Evolutionary conservation across 2,888 invertebrate species (phyloP).

Genomic region (Noctua comes): DNA sequence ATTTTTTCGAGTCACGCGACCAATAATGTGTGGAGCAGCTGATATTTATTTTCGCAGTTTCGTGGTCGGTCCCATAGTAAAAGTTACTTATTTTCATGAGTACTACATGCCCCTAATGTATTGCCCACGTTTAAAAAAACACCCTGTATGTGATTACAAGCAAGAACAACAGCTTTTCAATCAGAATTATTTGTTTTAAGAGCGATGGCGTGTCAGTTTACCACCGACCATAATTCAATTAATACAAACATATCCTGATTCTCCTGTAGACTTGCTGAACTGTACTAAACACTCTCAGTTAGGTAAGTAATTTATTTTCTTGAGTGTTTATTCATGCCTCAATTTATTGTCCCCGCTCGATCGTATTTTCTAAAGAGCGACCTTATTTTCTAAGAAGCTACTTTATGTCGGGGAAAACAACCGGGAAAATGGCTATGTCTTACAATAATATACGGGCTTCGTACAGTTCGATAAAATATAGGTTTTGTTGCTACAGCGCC

Average conservation of each 20-base stretch:
- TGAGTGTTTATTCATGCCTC: conserved; percentile 80
- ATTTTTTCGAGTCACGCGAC: no score
- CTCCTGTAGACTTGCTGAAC: conserved; percentile 19
- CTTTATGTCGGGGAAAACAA: conserved; percentile 75
- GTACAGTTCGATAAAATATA: conserved; percentile 67
- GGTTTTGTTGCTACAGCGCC: conserved; percentile 55
- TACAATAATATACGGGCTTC: conserved; percentile 73
- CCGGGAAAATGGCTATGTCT: conserved; percentile 72
- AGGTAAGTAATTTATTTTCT: conserved; percentile 76
- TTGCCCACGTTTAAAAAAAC: no score
- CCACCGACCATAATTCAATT: neutral
- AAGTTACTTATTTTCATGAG: no score
- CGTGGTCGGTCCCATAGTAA: no score
- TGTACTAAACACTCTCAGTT: conserved; percentile 53
- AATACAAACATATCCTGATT: neutral
- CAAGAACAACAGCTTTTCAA: neutral
- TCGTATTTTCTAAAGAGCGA: conserved; percentile 79
- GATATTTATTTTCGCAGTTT: no score
- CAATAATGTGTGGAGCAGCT: no score
- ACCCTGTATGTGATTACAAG: neutral
- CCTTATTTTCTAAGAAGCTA: conserved; percentile 78
- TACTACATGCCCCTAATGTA: no score
- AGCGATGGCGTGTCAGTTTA: neutral
- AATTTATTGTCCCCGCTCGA: conserved; percentile 80
- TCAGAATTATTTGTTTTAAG: neutral